phyloP scores from a whole-genome alignment of 2,113 vertebrate genomes.

The Phalacrocorax brasilianus region DNA sequence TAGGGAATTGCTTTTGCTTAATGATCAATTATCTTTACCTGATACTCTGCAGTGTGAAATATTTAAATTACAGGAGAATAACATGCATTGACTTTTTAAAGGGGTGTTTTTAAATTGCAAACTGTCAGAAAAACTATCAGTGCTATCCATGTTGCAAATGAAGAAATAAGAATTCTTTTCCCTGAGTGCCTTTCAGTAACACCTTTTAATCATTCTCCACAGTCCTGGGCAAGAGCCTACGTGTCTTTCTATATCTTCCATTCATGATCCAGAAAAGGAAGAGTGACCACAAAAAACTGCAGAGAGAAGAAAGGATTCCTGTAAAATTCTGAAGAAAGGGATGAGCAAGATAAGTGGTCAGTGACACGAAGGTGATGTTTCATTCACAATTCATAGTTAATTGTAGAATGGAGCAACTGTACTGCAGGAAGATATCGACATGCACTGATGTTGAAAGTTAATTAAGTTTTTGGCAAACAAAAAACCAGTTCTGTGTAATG shows the following conservation, averaged over 20 bases:
- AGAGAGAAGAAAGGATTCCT: background rate
- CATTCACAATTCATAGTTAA: background rate
- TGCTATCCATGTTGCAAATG: background rate
- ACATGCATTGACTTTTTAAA: background rate
- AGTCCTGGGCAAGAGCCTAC: background rate
- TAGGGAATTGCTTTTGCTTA: background rate
- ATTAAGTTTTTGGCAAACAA: background rate
- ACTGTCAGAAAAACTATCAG: background rate
- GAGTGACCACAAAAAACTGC: background rate
- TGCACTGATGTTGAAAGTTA: background rate
- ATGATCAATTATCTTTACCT: background rate
- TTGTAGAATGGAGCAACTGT: background rate
- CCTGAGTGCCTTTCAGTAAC: background rate
- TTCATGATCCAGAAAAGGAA: background rate
- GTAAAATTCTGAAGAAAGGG: background rate
- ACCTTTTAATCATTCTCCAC: background rate
- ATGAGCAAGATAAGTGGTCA: background rate
- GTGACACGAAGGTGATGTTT: background rate
- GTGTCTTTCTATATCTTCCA: background rate
- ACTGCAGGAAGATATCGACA: background rate
- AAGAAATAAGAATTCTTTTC: background rate
- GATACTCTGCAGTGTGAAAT: background rate
- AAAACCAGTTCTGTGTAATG: background rate
- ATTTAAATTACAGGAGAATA: background rate
- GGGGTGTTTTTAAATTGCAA: background rate